Base-by-base conservation (phyloP, 2,888 invertebrate species). In the Aradus depressus region DNA sequence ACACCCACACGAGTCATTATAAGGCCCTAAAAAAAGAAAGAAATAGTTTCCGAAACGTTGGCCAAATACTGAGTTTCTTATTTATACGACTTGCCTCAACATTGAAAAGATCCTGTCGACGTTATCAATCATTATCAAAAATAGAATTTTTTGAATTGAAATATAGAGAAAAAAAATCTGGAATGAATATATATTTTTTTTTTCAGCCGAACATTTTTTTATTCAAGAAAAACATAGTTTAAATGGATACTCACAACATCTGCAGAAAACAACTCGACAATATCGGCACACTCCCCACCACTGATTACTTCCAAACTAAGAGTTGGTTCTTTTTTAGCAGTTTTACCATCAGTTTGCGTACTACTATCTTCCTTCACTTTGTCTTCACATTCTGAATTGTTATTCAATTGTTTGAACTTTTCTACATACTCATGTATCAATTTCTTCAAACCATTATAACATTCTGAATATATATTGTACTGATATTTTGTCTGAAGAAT, bases 401-500 rank as follows among this genome's bases (percentile, higher is more conserved):
- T 5, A 12, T 31, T 32, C 26, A 10, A 8, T 25, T 2, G 3
- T n/a, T 16, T 6, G 44, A 45, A 28, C 32, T 28, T 28, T 14
- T 34, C 10, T 10, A 43, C 18, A 39, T 16, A 8, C 22, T 39
- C 21, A n/a, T 49, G 25, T 12, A 53, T 8, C 14, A 50, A 22
- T 3, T 10, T 48, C 12, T 47, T 39, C n/a, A 53, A 39, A 14
- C 35, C 28, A 4, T 41, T 22, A 44, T 41, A 53, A 22, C 44
- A 45, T 18, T 54, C 52, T 14, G 34, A 38, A 51, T 68, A 75
- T 1, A 72, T 62, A 39, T 67, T 65, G 49, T 68, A 70, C 8
- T 74, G 71, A 65, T 72, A 72, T 54, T 70, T 70, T 0, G 70
- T 71, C 35, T 68, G 68, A 47, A 73, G 68, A 54, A 70, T 68